Evolutionary conservation across 30 jellyfish, hydroid and myxozoan species (phyloP).

Genomic region (Turritopsis rubra): DNA sequence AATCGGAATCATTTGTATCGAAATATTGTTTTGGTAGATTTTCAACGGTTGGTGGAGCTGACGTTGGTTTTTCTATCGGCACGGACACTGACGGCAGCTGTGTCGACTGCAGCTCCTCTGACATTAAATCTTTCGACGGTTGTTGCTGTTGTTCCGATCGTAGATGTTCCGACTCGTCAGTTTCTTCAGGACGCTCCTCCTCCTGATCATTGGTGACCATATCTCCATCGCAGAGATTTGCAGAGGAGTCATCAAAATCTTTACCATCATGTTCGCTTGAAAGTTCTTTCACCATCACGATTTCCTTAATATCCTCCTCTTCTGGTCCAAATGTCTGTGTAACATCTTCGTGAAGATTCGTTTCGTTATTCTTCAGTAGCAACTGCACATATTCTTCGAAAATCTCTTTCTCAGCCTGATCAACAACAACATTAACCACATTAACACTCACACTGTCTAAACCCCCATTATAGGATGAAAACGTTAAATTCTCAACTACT

Average conservation of each 20-base stretch:
- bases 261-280: neutral
- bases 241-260: neutral
- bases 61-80: neutral
- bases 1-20: neutral
- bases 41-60: neutral
- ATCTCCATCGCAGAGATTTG: neutral
- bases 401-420: slow-evolving; percentile 10
- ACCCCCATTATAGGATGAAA: neutral
- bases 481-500: no score
- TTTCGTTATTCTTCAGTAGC: neutral
- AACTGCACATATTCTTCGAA: neutral
- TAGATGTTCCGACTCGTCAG: neutral
- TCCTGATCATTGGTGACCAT: no score
- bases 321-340: neutral
- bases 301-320: neutral
- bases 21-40: neutral
- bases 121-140: neutral
- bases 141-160: neutral
- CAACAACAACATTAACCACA: neutral
- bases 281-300: neutral
- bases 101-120: neutral
- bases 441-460: neutral
- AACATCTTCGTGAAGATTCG: neutral
- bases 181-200: slow-evolving; percentile 1
- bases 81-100: no score